Base-by-base conservation (phyloP, 1,140 invertebrate genomes). In the Drosophila equinoxialis region DNA sequence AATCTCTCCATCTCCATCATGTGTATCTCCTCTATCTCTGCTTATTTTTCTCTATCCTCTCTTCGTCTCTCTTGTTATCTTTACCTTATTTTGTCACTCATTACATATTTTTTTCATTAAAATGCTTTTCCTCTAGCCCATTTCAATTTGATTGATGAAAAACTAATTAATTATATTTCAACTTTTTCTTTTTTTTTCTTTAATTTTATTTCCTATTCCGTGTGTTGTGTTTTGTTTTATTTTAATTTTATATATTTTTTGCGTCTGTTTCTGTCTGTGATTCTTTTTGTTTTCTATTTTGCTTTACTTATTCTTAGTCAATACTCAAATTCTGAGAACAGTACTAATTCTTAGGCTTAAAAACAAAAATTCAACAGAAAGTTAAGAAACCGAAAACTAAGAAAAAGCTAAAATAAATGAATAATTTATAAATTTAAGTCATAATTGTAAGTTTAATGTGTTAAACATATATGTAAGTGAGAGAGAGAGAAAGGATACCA, bases 251-350 rank as follows among this genome's bases (percentile, higher is more conserved):
- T 30, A 30, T 72, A 45, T 60, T 65, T 68, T 68, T 60, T 68
- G 71, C 64, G 68, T 54, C 59, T 69, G 51, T 58, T 74, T 35
- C 71, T 41, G 30, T 39, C 23, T 65, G 23, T 65, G 6, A 30
- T 30, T 17, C 17, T 17, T 17, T 6, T 30, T 30, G 6, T 2
- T 23, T 23, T 23, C 48, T 23, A 13, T 26, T 26, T 65, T 72
- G 11, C 33, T 58, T 54, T 26, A 4, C 30, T 54, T 20, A 37
- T 20, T 10, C 14, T 35, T 48, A 90, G 87, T 91, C 82, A 90
- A 87, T 85, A 87, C 83, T 90, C 83, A 90, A 90, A 85, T 67
- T 89, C 79, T 79, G 87, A 90, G 77, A 83, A 78, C 74, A 90
- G 87, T 90, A 79, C 77, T 83, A 90, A 90, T 71, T 86, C 82